Evolutionary conservation across 2,888 invertebrate species (phyloP).

Genomic region (Synergus itoensis): DNA sequence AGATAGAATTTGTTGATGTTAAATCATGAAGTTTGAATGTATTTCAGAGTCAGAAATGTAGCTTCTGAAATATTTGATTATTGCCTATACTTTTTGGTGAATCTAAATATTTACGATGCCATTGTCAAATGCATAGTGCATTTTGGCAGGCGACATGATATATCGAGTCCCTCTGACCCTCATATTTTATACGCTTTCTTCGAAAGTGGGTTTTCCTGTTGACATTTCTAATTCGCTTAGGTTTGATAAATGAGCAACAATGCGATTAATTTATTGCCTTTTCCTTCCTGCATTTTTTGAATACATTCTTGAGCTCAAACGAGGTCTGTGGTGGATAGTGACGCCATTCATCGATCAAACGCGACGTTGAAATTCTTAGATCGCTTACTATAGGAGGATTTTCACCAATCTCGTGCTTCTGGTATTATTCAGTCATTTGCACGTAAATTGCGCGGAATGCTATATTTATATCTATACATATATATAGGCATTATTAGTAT

Average conservation of each 20-base stretch:
- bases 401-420: conserved; percentile 12
- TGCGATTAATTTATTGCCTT: conserved; percentile 5
- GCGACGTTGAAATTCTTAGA: conserved; percentile 15
- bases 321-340: conserved; percentile 17
- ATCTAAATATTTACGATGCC: background rate
- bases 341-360: conserved; percentile 39
- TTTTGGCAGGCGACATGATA: conserved; percentile 7
- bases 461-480: background rate
- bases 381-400: background rate
- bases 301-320: background rate
- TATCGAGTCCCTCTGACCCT: conserved; percentile 28
- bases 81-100: background rate
- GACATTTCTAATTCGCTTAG: conserved; percentile 17
- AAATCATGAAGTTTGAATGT: too few species aligned
- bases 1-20: background rate
- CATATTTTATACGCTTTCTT: conserved; percentile 32
- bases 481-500: too few species aligned
- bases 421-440: conserved; percentile 4
- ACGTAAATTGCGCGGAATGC: background rate
- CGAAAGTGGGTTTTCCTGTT: background rate
- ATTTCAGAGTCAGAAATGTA: too few species aligned
- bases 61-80: background rate
- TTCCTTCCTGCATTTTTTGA: conserved; percentile 4
- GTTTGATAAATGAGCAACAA: conserved; percentile 25
- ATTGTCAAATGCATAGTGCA: conserved; percentile 10